Evolutionary conservation across 2,113 vertebrate species (phyloP), one percentile per base, ranked within the genome.

Genomic region (Proteles cristata): DNA sequence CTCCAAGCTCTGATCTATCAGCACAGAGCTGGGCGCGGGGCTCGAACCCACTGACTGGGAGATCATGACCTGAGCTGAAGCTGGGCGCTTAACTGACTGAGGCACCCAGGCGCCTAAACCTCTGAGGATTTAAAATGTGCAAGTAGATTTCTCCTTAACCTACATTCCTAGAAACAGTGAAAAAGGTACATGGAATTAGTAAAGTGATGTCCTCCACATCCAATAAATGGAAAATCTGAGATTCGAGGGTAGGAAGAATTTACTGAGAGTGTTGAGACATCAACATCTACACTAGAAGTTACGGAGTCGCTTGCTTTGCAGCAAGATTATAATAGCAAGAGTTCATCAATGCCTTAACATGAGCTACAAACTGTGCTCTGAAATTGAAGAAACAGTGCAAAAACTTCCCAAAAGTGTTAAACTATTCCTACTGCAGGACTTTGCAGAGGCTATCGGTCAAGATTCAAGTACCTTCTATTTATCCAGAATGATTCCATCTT

Each of bases 141-240:
- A 84, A 84, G 28, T 48, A 96, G 65, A 69, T 85, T 94, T 77
- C 71, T 76, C 31, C 11, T 69, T 28, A 69, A 71, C 12, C 55
- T 77, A 45, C 77, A 84, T 83, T 74, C 26, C 73, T 96, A 85
- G 76, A 82, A 94, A 95, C 80, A 65, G 48, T 74, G 71, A 74
- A 91, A 91, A 82, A 43, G 26, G 68, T 77, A 90, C 31, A 43
- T 76, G 50, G 10, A 4, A n/a, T 82, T 80, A 68, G 26, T 84
- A 50, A 69, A 91, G 61, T 93, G 25, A 50, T 76, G 4, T 11
- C 35, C 19, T 92, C 68, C 71, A 31, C 45, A 81, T 43, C 11
- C 35, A 86, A 17, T 83, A 48, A 93, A 21, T 39, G 50, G 79
- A 84, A 93, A 92, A 16, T 73, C 82, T 35, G 88, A 26, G 3